phyloP scores from a whole-genome alignment of 23 tunicate species.

The Phallusia fumigata region DNA sequence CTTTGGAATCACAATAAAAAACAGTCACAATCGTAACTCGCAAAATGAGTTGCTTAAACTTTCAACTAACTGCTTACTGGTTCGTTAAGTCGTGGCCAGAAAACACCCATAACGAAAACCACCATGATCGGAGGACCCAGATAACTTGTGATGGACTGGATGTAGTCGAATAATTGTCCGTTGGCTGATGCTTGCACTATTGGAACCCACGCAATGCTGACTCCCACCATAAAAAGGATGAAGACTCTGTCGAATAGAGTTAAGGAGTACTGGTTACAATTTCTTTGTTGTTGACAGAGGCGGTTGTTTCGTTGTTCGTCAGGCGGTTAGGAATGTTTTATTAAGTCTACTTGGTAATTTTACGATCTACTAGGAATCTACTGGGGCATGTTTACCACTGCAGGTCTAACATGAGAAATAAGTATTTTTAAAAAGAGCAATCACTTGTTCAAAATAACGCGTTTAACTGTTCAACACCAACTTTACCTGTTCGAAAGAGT shows the following conservation, averaged over 20 bases:
- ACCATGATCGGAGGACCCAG: conserved; percentile 93
- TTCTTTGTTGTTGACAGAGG: not conserved
- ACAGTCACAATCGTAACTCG: too few species aligned
- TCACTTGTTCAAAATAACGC: too few species aligned
- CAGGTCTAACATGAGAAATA: too few species aligned
- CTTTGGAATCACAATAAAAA: too few species aligned
- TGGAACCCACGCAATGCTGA: conserved; percentile 96
- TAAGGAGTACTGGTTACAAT: too few species aligned
- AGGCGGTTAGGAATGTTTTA: not conserved
- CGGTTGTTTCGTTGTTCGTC: not conserved
- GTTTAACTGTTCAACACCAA: too few species aligned
- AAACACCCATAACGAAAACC: conserved; percentile 76
- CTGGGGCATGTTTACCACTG: not conserved
- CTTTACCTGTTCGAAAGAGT: too few species aligned
- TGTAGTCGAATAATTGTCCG: conserved; percentile 94
- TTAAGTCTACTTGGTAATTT: not conserved
- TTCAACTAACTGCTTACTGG: conserved; percentile 40
- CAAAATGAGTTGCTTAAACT: too few species aligned
- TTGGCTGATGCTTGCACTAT: conserved; percentile 81
- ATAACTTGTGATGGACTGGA: conserved; percentile 92
- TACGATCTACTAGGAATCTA: too few species aligned
- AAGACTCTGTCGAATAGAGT: conserved; percentile 39
- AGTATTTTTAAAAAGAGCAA: too few species aligned
- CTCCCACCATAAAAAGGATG: conserved; percentile 90
- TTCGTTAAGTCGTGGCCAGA: conserved; percentile 96